A percentile compares a stretch with the other conserved stretches of the same genome.
Evolutionary conservation across 1,140 invertebrate species (phyloP).

Genomic region (roundworm (Caenorhabditis elegans)): WBcel235 BX284605.5:9535001-9535500

Average conservation of each 20-base stretch:
- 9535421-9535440: neutral
- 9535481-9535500: neutral
- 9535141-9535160: neutral
- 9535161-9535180: neutral
- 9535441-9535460: neutral
- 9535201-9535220: neutral
- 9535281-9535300: neutral
- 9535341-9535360: too few species aligned
- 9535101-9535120: neutral
- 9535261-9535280: neutral
- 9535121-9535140: slow-evolving; percentile 18
- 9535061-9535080: neutral
- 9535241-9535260: neutral
- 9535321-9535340: too few species aligned
- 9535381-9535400: neutral
- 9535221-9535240: neutral
- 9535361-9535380: neutral
- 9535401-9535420: neutral
- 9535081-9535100: neutral
- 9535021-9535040: neutral
- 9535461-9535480: neutral
- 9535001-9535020: slow-evolving; percentile 45
- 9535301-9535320: neutral
- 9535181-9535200: neutral
- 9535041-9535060: neutral